These are phyloP conservation scores for Pristionchus mayeri DNA, from an alignment of 2,888 invertebrate genomes.

Conservation along the genomic window DNA sequence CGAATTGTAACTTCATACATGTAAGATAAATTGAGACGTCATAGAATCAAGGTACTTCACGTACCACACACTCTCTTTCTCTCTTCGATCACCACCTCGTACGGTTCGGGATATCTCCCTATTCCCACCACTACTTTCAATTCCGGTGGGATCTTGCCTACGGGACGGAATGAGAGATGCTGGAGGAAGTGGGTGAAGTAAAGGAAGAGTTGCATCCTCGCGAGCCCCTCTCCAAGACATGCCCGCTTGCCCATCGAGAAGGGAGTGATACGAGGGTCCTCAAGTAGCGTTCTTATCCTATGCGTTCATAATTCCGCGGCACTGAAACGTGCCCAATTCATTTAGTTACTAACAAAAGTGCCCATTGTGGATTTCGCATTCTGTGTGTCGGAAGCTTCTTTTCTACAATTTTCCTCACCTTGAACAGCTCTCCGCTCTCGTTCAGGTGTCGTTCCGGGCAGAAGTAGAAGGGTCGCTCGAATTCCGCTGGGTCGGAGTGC, in stretches of 20 bases:
- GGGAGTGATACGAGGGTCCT: neutral
- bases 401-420: neutral
- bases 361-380: too few relatives aligned
- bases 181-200: neutral
- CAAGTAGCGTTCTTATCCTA: neutral
- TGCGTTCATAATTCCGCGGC: too few relatives aligned
- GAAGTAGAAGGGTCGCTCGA: neutral
- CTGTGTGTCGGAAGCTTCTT: too few relatives aligned
- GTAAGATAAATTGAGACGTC: too few relatives aligned
- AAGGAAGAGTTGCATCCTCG: too few relatives aligned
- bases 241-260: neutral
- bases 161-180: neutral
- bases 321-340: too few relatives aligned
- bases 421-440: neutral
- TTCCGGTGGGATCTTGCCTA: neutral
- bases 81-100: neutral
- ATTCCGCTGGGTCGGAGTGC: neutral
- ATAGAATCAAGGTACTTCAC: too few relatives aligned
- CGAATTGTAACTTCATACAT: too few relatives aligned
- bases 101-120: neutral
- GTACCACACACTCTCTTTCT: too few relatives aligned
- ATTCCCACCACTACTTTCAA: neutral
- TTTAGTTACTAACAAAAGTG: too few relatives aligned
- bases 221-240: neutral
- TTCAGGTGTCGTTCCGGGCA: neutral